phyloP scores from a whole-genome alignment of 1,140 invertebrate species.

The Steinernema feltiae region DNA sequence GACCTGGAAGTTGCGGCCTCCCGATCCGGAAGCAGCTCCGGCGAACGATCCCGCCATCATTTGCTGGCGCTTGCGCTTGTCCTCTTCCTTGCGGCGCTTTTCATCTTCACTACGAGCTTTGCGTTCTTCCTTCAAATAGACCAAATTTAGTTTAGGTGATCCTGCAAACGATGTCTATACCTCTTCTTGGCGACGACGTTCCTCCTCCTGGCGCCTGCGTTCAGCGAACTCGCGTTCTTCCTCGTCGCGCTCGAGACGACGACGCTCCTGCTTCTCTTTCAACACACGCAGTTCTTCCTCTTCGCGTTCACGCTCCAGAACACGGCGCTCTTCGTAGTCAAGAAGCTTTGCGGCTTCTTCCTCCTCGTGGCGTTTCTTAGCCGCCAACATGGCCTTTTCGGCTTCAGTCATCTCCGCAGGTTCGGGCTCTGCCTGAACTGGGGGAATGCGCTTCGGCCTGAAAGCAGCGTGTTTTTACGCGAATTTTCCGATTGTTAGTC shows the following conservation, averaged over 20 bases:
- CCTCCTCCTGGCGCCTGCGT: conserved; percentile 47
- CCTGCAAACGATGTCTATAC: conserved; percentile 23
- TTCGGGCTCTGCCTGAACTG: conserved; percentile 36
- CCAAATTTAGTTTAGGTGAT: neutral
- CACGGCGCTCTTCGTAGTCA: conserved; percentile 52
- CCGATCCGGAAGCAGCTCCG: conserved; percentile 27
- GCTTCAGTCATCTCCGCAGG: conserved; percentile 48
- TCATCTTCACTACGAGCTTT: conserved; percentile 34
- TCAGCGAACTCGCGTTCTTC: conserved; percentile 54
- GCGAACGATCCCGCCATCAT: conserved; percentile 49
- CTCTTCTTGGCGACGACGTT: conserved; percentile 47
- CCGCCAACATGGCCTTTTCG: conserved; percentile 48
- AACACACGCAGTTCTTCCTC: conserved; percentile 50
- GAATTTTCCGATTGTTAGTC: neutral
- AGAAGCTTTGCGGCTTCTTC: conserved; percentile 53
- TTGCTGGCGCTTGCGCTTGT: conserved; percentile 45
- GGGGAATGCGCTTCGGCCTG: conserved; percentile 24
- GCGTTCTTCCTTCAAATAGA: conserved; percentile 24
- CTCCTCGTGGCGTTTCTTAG: conserved; percentile 57
- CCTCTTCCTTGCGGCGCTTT: conserved; percentile 44
- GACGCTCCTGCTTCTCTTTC: conserved; percentile 51
- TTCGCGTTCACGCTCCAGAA: conserved; percentile 43
- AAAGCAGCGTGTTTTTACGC: neutral
- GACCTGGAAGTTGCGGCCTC: conserved; percentile 55
- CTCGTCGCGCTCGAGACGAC: conserved; percentile 48